Percentiles rank a stretch among this genome's conserved stretches.
phyloP scores from a whole-genome alignment of 2,888 invertebrate species.

The Thymelicus acteon region DNA sequence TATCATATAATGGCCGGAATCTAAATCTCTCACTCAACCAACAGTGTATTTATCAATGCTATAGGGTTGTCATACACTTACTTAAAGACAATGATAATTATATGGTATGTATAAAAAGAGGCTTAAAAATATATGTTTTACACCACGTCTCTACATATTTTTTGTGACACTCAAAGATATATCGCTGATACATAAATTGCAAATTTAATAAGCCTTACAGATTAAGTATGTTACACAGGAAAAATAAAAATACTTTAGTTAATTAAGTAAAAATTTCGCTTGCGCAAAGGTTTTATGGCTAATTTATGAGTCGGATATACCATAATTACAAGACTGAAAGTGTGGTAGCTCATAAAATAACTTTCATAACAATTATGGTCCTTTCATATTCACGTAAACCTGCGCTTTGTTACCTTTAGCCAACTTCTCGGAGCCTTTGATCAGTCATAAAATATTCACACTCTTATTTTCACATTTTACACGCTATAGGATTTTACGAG shows the following conservation, averaged over 20 bases:
- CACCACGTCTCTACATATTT: too few species aligned
- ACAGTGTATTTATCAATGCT: too few species aligned
- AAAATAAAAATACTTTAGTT: constrained; percentile 32
- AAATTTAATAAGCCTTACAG: too few species aligned
- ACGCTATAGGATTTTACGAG: constrained; percentile 54
- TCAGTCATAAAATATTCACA: constrained; percentile 72
- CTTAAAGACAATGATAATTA: too few species aligned
- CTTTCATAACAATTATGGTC: constrained; percentile 69
- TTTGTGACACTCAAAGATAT: background rate
- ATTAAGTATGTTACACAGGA: background rate
- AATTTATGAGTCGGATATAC: constrained; percentile 55
- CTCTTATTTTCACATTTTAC: constrained; percentile 70
- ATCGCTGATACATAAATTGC: background rate
- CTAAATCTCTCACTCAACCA: too few species aligned
- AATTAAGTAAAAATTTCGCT: constrained; percentile 58
- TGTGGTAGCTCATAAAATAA: constrained; percentile 57
- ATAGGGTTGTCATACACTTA: too few species aligned
- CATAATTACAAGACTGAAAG: constrained; percentile 53
- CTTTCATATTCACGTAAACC: constrained; percentile 51
- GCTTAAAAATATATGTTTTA: too few species aligned
- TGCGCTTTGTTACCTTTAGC: constrained; percentile 53
- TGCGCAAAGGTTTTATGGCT: constrained; percentile 59
- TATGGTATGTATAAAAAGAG: too few species aligned
- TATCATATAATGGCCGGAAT: too few species aligned
- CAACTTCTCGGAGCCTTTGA: constrained; percentile 57